Base-by-base conservation (phyloP, 2,888 invertebrate genomes). In the Ormyrus nitidulus region DNA sequence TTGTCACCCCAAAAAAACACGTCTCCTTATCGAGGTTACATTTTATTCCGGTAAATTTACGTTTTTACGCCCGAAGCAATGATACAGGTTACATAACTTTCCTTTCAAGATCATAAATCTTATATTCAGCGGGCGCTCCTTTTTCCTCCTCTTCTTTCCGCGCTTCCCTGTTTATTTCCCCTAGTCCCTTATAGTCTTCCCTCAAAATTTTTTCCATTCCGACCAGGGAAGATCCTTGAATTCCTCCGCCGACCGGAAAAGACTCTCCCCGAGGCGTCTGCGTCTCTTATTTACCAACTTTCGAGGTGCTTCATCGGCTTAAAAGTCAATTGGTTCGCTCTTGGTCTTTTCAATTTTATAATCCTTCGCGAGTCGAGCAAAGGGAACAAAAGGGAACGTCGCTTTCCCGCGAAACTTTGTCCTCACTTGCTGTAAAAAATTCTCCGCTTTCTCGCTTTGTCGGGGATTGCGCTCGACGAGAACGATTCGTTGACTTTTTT, bases 281-380 rank as follows among this genome's bases (percentile, higher is more conserved):
- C 58, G 58, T 66, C 74, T 66, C 74, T 75, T 74, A 74, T 74
- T 75, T 75, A 75, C 74, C 58, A 75, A 75, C 66, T 48, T 73
- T 73, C 48, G 9, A 56, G 62, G 62, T 11, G 10, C 19, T 19
- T 19, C 19, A 19, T 70, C 64, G 56, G 19, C 19, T 49, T 19
- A 11, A 72, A 72, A 61, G 73, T n/a, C 73, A 70, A 71, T 59
- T 11, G 6, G 6, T 48, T 59, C 53, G 46, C 11, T 19, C 48
- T 48, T 19, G 19, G 19, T 19, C 1, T 19, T 19, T 19, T 19
- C 19, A 19, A 19, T 19, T 19, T 19, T 19, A 19, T 19, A 19
- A 19, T 19, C 19, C 19, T 19, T 19, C 19, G 19, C 19, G 19
- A 19, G 19, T 19, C 19, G 19, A 19, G 19, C 19, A 19, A 19